Base-by-base conservation (phyloP, 2,888 invertebrate genomes). In the Drosophila anomalata region DNA sequence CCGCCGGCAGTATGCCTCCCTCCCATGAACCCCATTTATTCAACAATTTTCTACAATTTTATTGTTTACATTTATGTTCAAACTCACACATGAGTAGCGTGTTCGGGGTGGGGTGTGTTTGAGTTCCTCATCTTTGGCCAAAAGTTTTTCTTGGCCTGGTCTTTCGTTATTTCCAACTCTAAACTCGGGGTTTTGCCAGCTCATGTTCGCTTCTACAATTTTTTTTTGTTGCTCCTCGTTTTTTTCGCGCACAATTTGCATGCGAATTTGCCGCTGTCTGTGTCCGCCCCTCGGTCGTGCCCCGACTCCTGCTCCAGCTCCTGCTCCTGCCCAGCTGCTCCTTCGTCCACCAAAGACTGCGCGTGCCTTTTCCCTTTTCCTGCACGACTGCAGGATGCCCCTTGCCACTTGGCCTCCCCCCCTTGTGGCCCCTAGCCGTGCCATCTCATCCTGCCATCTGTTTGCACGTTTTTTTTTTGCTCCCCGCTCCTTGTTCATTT, bases 211-310 rank as follows among this genome's bases (percentile, higher is more conserved):
- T 20, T 17, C 17, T 29, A 39, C 44, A n/a, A 2, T 29, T 56
- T 50, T 57, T 50, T 66, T 57, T 55, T 54, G 42, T 36, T 56
- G 46, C 44, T 33, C 54, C 26, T 71, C 73, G 58, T 74, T 88
- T 88, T 84, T 87, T 81, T 79, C 80, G 87, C 84, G 88, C 84
- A 85, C 84, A 85, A 88, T 85, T 85, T 85, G 88, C 84, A 85
- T 85, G 88, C 84, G 84, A 85, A 88, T 85, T 85, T 85, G 84
- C 74, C 78, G 77, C 78, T 80, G 88, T 88, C 81, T 80, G 76
- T 73, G 71, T 58, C 50, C 65, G 48, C 66, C 63, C 53, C 67
- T 67, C 76, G 73, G 58, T 24, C 52, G 39, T 77, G 50, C 55
- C 54, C 7, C 36, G n/a, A 2, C 36, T 4, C 29, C 48, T 26